These are phyloP conservation scores for Diglossa cyanea DNA, from an alignment of 2,797 vertebrate genomes.

Conservation along the genomic window DNA sequence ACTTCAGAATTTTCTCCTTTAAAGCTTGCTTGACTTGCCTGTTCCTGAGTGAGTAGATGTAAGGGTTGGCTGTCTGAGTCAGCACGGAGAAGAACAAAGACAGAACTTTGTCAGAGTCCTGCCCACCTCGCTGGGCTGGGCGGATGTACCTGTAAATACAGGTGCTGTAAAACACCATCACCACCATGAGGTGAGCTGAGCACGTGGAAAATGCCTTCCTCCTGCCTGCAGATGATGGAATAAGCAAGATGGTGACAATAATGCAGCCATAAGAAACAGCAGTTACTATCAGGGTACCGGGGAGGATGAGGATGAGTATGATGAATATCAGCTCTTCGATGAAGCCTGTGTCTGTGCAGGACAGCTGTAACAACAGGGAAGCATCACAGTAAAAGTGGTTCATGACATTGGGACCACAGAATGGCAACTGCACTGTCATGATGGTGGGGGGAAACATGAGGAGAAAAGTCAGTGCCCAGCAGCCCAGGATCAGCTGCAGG, in stretches of 20 bases:
- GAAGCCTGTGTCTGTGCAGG: background rate
- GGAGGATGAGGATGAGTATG: background rate
- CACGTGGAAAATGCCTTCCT: slow-evolving; percentile 41
- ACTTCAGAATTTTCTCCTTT: background rate
- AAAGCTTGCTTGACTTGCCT: slow-evolving; percentile 38
- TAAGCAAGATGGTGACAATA: background rate
- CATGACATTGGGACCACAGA: slow-evolving; percentile 27
- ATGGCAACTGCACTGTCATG: background rate
- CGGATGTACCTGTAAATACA: slow-evolving; percentile 6
- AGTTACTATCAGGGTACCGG: background rate
- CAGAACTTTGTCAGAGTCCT: background rate
- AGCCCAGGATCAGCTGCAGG: background rate
- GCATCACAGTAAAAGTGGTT: slow-evolving; percentile 46
- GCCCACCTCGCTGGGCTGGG: background rate
- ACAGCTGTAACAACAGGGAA: background rate
- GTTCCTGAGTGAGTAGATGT: slow-evolving; percentile 59
- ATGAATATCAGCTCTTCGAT: background rate
- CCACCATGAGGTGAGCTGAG: slow-evolving; percentile 21
- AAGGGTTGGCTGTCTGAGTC: background rate
- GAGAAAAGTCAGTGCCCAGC: slow-evolving; percentile 15
- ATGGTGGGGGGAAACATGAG: background rate
- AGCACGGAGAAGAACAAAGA: slow-evolving; percentile 19
- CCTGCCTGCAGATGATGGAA: background rate
- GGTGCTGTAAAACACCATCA: background rate
- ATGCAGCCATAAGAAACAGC: background rate